These are phyloP conservation scores for Diorhabda elongata DNA, from an alignment of 1,140 invertebrate species.

Conservation along the genomic window DNA sequence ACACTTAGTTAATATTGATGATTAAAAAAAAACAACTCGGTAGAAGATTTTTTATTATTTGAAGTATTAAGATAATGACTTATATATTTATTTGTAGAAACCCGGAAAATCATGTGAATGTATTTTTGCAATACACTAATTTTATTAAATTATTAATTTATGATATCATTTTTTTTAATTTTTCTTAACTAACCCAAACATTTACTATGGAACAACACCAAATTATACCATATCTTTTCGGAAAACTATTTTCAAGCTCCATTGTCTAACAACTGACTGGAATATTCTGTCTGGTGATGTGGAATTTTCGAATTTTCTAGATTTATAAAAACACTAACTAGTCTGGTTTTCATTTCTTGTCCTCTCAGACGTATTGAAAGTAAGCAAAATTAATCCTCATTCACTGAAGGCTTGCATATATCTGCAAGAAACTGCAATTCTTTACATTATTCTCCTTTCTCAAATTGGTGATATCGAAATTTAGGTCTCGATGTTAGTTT, in stretches of 20 bases:
- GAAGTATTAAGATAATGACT: neutral
- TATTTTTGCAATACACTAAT: constrained; percentile 9
- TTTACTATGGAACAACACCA: neutral
- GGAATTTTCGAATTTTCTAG: neutral
- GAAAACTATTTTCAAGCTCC: neutral
- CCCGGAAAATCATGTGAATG: neutral
- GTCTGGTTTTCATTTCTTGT: neutral
- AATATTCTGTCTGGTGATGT: neutral
- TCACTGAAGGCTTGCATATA: no score
- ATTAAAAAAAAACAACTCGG: constrained; percentile 28
- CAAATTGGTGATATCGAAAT: no score
- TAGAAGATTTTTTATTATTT: neutral
- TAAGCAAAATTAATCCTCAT: no score
- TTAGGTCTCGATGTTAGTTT: no score
- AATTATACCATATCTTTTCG: neutral
- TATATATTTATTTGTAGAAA: neutral
- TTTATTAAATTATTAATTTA: constrained; percentile 9
- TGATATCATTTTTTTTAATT: neutral
- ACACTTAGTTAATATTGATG: constrained; percentile 64
- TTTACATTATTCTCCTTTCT: no score
- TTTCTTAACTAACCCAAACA: neutral
- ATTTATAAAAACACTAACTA: neutral
- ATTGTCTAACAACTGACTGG: neutral
- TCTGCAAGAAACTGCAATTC: no score
- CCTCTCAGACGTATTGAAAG: no score